Base-by-base conservation (phyloP, 2,797 vertebrate genomes). In the Enteromius treurensis region DNA sequence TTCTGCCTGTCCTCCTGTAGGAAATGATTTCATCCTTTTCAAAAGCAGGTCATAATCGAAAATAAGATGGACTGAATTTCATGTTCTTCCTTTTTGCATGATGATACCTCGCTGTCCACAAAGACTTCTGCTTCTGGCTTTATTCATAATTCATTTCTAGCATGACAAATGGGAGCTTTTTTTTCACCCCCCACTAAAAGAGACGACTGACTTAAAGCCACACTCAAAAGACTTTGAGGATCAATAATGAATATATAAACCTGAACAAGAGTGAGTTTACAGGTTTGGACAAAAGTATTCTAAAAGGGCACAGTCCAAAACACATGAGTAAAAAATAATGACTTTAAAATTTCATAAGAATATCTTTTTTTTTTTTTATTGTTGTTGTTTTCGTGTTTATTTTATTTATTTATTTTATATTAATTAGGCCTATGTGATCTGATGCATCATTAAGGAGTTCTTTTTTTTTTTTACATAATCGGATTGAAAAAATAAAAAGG, bases 231-330 rank as follows among this genome's bases (percentile, higher is more conserved):
- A 87, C 84, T 32, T 91, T 87, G 86, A 84, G 80, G 19, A 93
- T 97, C 95, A 97, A 97, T 98, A 97, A 98, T 97, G 97, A 95
- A 98, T 97, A 82, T 94, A 95, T 95, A 96, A 97, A 97, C 97
- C 96, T 94, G 96, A 95, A 95, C 93, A 96, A 95, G 96, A 95
- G 96, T 95, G 95, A 95, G 92, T 94, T 95, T 96, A 96, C 95
- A 95, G 90, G 94, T 94, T 93, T 94, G 95, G 93, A 95, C 94
- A 95, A 96, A 96, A 95, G 94, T 95, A 94, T 96, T 95, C 94
- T 94, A 23, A 90, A 94, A 92, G 86, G 95, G 90, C 95, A 95
- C 91, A 95, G 93, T 93, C 95, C 93, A 95, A 92, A 93, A 96
- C 93, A 94, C 94, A 94, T 96, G 95, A 96, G 96, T 97, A 96